phyloP scores from a whole-genome alignment of 2,797 vertebrate species.

The Podarcis siculus region DNA sequence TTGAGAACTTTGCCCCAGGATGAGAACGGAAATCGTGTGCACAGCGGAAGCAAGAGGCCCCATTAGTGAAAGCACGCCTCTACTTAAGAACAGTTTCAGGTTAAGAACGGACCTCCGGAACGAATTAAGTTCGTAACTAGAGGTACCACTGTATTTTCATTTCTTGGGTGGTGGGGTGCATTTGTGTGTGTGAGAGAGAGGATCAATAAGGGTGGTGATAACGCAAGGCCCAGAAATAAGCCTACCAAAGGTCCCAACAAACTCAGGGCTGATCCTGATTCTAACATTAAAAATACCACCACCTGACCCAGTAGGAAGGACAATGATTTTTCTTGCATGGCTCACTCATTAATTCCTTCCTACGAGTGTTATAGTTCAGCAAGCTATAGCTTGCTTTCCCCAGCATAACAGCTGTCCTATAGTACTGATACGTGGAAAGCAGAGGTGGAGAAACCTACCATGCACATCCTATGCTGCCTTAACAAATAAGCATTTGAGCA shows the following conservation, averaged over 20 bases:
- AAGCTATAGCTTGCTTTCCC: neutral
- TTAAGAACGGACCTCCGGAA: too few relatives aligned
- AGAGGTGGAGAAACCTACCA: rapidly evolving
- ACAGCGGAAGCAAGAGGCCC: too few relatives aligned
- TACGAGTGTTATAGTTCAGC: neutral
- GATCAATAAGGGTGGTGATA: neutral
- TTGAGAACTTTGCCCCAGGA: too few relatives aligned
- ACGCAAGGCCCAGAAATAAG: neutral
- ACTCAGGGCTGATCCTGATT: neutral
- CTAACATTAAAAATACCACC: neutral
- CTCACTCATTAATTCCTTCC: neutral
- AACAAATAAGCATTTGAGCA: neutral
- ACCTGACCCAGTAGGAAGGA: neutral
- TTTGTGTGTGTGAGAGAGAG: neutral
- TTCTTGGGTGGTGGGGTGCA: too few relatives aligned
- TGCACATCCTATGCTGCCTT: neutral
- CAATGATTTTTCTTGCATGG: rapidly evolving
- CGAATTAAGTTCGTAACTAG: too few relatives aligned
- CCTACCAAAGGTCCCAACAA: neutral
- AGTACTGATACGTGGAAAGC: neutral
- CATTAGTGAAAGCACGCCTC: too few relatives aligned
- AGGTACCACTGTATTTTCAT: too few relatives aligned
- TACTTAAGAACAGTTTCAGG: too few relatives aligned
- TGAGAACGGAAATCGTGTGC: too few relatives aligned
- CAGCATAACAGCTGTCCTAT: neutral